Evolutionary conservation across 2,113 vertebrate species (phyloP).

Genomic region (Xiphorhynchus elegans): DNA sequence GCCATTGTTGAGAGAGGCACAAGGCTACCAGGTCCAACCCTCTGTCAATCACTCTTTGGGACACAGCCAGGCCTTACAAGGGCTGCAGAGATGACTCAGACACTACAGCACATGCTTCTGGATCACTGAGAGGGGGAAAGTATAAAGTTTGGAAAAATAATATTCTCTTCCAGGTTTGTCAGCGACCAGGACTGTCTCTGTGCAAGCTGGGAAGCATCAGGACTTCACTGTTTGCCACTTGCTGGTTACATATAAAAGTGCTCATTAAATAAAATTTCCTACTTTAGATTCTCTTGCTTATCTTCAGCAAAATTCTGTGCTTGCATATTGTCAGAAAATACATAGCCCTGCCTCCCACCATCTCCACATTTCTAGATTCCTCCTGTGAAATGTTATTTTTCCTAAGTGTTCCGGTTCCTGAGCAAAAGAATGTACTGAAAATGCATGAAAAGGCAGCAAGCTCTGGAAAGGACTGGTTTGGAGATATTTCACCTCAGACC

Average conservation of each 20-base stretch:
- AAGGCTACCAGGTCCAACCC: neutral
- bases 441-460: neutral
- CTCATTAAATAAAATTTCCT: neutral
- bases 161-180: neutral
- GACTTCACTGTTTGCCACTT: neutral
- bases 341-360: neutral
- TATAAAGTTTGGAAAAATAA: neutral
- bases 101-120: neutral
- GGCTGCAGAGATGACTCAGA: neutral
- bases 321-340: neutral
- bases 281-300: neutral
- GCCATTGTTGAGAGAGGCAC: constrained; percentile 1
- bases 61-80: constrained; percentile 15
- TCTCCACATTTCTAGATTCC: neutral
- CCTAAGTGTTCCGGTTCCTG: neutral
- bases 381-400: neutral
- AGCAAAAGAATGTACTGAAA: neutral
- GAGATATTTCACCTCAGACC: constrained; percentile 6
- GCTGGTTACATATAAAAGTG: neutral
- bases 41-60: constrained; percentile 12
- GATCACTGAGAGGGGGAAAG: neutral
- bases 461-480: neutral
- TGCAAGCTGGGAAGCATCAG: neutral
- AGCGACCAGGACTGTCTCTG: neutral
- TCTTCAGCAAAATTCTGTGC: neutral